Conservation (phyloP, 2,888 invertebrate species). For the Danaus chrysippus region DNA sequence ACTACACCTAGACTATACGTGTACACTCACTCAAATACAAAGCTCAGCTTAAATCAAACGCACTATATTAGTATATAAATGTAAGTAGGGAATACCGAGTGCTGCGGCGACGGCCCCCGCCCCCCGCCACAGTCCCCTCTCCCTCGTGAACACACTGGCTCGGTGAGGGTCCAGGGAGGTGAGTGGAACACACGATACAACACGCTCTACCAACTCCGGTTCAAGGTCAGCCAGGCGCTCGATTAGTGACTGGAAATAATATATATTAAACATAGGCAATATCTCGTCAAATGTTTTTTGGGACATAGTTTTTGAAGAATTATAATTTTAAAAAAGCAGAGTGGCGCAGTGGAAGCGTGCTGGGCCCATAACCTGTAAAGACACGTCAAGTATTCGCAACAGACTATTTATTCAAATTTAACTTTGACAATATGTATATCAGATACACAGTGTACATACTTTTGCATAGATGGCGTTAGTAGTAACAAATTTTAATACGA, state of each 20-base stretch:
- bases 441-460: no score
- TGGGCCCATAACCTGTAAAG: slow-evolving; percentile 93
- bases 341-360: slow-evolving; percentile 92
- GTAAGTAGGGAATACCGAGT: slow-evolving; percentile 45
- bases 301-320: no score
- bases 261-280: background rate
- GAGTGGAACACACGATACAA: slow-evolving; percentile 75
- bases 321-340: no score
- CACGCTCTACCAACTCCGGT: slow-evolving; percentile 83
- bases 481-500: no score
- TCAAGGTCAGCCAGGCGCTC: slow-evolving; percentile 82
- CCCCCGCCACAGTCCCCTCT: slow-evolving; percentile 61
- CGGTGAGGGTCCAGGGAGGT: slow-evolving; percentile 68
- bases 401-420: no score
- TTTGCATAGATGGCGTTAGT: no score
- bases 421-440: no score
- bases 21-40: no score
- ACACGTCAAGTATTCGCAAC: no score
- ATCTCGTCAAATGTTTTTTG: background rate
- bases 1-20: no score
- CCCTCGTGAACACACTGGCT: slow-evolving; percentile 62
- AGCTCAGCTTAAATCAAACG: background rate
- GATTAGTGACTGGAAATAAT: slow-evolving; percentile 72
- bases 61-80: background rate
- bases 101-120: slow-evolving; percentile 68